These are phyloP conservation scores for Drosophila ustulata DNA, from an alignment of 2,888 invertebrate species.

Conservation along the genomic window DNA sequence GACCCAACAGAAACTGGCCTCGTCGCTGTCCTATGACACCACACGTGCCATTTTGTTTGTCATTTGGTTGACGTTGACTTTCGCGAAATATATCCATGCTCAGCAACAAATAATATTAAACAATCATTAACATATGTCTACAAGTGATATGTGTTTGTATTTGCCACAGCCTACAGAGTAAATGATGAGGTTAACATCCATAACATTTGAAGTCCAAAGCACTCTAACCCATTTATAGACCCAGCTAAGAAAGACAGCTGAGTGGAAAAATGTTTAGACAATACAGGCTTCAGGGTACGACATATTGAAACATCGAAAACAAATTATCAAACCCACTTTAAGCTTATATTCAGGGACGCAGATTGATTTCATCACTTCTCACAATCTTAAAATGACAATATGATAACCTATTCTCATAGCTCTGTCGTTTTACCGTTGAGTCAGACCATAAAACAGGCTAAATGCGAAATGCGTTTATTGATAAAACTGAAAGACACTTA, in stretches of 20 bases:
- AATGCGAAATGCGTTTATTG: slow-evolving; percentile 56
- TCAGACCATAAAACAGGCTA: slow-evolving; percentile 26
- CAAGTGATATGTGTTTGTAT: slow-evolving; percentile 34
- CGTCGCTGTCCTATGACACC: slow-evolving; percentile 19
- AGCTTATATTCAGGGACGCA: no score
- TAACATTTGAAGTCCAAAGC: no score
- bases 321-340: no score
- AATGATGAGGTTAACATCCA: no score
- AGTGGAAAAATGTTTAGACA: no score
- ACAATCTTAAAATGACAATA: background rate
- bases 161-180: background rate
- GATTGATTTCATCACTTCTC: background rate
- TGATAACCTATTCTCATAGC: slow-evolving; percentile 23
- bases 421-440: slow-evolving; percentile 2
- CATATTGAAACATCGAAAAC: no score
- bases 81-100: slow-evolving; percentile 34
- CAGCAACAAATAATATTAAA: slow-evolving; percentile 45
- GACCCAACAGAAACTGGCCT: slow-evolving; percentile 51
- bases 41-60: slow-evolving; percentile 72
- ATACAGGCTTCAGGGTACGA: no score
- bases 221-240: no score
- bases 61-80: slow-evolving; percentile 57
- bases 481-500: slow-evolving; percentile 49
- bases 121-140: slow-evolving; percentile 35
- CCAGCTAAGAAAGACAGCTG: no score